phyloP scores from a whole-genome alignment of 1,140 invertebrate species.

The Brachystomella parvula region DNA sequence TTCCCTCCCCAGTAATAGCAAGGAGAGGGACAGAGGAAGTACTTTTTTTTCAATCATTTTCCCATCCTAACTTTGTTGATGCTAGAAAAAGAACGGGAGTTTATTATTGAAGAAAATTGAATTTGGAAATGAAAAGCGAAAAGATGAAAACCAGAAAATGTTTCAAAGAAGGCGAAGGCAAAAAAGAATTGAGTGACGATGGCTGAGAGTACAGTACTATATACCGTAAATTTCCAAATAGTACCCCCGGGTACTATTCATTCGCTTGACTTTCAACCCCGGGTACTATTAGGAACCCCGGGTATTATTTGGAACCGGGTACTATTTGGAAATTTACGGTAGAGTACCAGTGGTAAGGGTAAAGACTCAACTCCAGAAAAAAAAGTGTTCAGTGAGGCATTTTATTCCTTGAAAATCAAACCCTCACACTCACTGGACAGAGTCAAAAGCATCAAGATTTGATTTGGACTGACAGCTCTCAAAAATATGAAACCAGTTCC shows the following conservation, averaged over 20 bases:
- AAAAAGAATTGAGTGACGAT: not conserved
- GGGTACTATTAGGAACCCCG: no score
- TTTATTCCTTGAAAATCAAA: slow-evolving; percentile 5
- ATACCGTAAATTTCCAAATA: no score
- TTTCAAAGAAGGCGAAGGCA: not conserved
- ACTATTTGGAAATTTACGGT: no score
- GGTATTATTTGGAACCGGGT: no score
- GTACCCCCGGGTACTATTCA: no score
- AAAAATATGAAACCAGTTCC: not conserved
- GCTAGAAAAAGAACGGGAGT: not conserved
- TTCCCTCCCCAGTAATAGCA: not conserved
- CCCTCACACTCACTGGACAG: not conserved
- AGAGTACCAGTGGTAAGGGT: no score
- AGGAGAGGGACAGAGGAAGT: not conserved
- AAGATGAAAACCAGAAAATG: not conserved
- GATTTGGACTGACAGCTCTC: not conserved
- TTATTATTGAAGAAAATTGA: slow-evolving; percentile 3
- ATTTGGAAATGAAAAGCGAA: not conserved
- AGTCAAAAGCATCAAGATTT: not conserved
- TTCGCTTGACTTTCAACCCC: no score
- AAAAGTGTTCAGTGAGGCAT: not conserved
- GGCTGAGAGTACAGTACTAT: no score
- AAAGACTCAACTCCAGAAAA: not conserved
- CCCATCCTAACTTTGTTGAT: not conserved
- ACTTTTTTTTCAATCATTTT: slow-evolving; percentile 4